Conservation (phyloP, 2,113 vertebrate genomes). For the Alaudala cheleensis region DNA sequence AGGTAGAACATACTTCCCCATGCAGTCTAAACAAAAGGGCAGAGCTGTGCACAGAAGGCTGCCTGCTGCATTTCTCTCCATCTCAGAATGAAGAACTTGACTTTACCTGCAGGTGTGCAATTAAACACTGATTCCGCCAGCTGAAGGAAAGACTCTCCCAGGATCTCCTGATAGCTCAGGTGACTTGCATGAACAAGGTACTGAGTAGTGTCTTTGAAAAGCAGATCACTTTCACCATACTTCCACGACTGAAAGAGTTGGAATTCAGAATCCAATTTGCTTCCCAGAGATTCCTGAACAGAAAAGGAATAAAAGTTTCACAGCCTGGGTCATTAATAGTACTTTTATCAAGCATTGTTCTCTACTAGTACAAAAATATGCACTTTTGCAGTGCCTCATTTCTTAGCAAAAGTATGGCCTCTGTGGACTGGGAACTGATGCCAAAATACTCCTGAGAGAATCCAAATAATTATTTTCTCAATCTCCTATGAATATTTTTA, state of each 20-base stretch:
- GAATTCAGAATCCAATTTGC: conserved; percentile 73
- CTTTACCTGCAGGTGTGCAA: conserved; percentile 83
- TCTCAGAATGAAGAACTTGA: background rate
- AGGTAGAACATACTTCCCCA: background rate
- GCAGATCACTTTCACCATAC: conserved; percentile 85
- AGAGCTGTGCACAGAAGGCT: background rate
- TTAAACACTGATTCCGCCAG: conserved; percentile 82
- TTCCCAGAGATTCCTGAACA: conserved; percentile 77
- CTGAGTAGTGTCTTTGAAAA: conserved; percentile 86
- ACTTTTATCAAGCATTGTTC: background rate
- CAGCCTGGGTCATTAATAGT: background rate
- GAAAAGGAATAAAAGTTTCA: background rate
- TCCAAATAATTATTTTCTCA: background rate
- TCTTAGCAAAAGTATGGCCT: background rate
- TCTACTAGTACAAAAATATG: background rate
- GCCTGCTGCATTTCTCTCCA: background rate
- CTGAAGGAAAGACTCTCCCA: conserved; percentile 79
- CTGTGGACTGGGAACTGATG: background rate
- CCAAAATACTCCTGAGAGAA: background rate
- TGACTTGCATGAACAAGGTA: conserved; percentile 81
- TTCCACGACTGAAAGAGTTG: conserved; percentile 81
- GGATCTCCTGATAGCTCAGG: conserved; percentile 77
- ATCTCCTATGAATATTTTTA: background rate
- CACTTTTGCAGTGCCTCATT: background rate
- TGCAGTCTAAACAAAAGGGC: background rate